Conservation (phyloP, 1,140 invertebrate species). For the Lamellibrachia luymesi region DNA sequence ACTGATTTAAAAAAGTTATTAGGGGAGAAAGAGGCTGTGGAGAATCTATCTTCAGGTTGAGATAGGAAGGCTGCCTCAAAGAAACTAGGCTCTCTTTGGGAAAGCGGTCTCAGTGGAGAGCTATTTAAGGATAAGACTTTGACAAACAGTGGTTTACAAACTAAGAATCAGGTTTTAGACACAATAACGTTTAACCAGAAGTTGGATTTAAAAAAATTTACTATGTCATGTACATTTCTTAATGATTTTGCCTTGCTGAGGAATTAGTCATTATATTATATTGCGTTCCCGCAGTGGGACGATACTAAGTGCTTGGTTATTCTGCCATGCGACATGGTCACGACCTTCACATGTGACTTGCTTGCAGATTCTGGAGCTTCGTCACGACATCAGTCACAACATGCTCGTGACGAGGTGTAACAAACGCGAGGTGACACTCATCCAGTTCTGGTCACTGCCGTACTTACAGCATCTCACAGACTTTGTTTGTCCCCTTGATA, state of each 20-base stretch:
- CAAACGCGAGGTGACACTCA: constrained; percentile 36
- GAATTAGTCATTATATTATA: background rate
- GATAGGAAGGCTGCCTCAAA: too few species aligned
- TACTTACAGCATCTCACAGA: constrained; percentile 46
- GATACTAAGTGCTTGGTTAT: background rate
- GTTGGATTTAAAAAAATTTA: background rate
- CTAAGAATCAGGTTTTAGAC: background rate
- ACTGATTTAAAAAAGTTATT: too few species aligned
- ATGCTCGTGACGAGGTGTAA: constrained; percentile 42
- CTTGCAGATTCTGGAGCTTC: constrained; percentile 45
- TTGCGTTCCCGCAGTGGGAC: background rate
- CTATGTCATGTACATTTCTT: background rate
- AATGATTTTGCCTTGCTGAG: background rate
- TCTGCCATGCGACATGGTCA: background rate
- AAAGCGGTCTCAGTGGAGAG: too few species aligned
- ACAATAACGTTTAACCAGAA: background rate
- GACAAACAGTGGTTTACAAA: background rate
- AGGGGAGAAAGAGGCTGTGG: too few species aligned
- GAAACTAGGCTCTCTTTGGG: too few species aligned
- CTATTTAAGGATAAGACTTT: too few species aligned
- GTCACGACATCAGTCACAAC: constrained; percentile 43
- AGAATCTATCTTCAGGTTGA: too few species aligned
- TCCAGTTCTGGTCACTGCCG: constrained; percentile 53
- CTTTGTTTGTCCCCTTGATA: constrained; percentile 42
- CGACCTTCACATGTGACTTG: background rate